Conservation (phyloP, 2,888 invertebrate genomes). For the Seladonia tumulorum region DNA sequence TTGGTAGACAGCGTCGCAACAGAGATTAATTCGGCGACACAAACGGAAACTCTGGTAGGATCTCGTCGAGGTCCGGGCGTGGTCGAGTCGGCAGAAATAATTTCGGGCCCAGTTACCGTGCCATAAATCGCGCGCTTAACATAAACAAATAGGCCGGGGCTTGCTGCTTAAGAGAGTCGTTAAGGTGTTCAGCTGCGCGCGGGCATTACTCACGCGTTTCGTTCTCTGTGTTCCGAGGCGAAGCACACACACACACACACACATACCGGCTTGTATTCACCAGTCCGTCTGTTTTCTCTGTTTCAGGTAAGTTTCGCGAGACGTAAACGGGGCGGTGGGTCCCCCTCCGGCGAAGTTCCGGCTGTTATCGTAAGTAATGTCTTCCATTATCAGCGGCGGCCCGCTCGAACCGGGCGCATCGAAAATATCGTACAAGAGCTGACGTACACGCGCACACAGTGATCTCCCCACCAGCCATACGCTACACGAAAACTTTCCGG, state of each 20-base stretch:
- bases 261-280: constrained; percentile 33
- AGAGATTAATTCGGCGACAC: neutral
- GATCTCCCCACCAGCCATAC: neutral
- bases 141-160: constrained; percentile 51
- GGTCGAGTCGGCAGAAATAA: constrained; percentile 46
- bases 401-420: constrained; percentile 47
- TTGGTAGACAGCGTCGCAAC: neutral
- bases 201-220: constrained; percentile 38
- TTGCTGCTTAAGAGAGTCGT: constrained; percentile 50
- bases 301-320: constrained; percentile 60
- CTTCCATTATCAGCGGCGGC: constrained; percentile 58
- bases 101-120: constrained; percentile 35
- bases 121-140: constrained; percentile 48
- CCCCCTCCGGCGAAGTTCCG: constrained; percentile 36
- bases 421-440: constrained; percentile 45
- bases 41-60: neutral
- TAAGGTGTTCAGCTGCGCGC: constrained; percentile 53
- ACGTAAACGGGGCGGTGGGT: constrained; percentile 9
- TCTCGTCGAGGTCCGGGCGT: neutral
- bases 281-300: constrained; percentile 59
- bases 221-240: neutral
- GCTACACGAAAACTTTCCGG: constrained; percentile 41
- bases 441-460: neutral
- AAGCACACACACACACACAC: neutral
- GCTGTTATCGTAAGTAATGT: constrained; percentile 65